A percentile compares a stretch with the other conserved stretches of the same genome.
Evolutionary conservation across 2,888 invertebrate genomes (phyloP).

Genomic region (Drosophila mulleri): DNA sequence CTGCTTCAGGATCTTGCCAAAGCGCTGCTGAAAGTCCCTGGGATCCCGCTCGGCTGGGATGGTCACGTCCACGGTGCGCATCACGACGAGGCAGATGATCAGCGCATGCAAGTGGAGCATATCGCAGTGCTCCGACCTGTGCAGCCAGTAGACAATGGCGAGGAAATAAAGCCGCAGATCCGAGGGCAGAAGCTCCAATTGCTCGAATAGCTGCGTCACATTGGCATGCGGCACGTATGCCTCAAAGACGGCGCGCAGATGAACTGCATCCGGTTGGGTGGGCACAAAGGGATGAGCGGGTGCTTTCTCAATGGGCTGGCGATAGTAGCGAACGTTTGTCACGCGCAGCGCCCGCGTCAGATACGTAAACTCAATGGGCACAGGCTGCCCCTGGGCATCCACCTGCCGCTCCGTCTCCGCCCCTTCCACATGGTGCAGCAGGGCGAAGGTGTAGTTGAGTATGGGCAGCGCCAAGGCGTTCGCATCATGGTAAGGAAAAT

Average conservation of each 20-base stretch:
- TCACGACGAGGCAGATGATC: conserved; percentile 78
- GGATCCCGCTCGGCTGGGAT: conserved; percentile 82
- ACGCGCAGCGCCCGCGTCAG: conserved; percentile 80
- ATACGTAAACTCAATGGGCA: conserved; percentile 78
- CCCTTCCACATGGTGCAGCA: conserved; percentile 81
- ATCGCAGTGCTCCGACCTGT: conserved; percentile 79
- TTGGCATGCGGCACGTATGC: conserved; percentile 55
- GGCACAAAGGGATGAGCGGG: conserved; percentile 66
- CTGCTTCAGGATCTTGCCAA: conserved; percentile 78
- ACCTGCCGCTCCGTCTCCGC: conserved; percentile 41
- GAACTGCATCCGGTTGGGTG: conserved; percentile 63
- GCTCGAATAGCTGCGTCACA: conserved; percentile 65
- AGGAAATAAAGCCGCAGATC: conserved; percentile 82
- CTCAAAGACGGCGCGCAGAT: conserved; percentile 75
- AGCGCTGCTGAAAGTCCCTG: conserved; percentile 78
- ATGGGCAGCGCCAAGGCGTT: conserved; percentile 88
- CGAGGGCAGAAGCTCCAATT: conserved; percentile 70
- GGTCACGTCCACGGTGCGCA: conserved; percentile 82
- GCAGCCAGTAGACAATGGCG: conserved; percentile 83
- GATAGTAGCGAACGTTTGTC: conserved; percentile 81
- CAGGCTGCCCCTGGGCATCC: conserved; percentile 46
- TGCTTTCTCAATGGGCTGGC: conserved; percentile 61
- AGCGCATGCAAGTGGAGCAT: conserved; percentile 80
- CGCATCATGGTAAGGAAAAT: conserved; percentile 87
- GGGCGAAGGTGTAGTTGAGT: conserved; percentile 87